Evolutionary conservation across 2,797 vertebrate species (phyloP).

Genomic region (Tapirus indicus): DNA sequence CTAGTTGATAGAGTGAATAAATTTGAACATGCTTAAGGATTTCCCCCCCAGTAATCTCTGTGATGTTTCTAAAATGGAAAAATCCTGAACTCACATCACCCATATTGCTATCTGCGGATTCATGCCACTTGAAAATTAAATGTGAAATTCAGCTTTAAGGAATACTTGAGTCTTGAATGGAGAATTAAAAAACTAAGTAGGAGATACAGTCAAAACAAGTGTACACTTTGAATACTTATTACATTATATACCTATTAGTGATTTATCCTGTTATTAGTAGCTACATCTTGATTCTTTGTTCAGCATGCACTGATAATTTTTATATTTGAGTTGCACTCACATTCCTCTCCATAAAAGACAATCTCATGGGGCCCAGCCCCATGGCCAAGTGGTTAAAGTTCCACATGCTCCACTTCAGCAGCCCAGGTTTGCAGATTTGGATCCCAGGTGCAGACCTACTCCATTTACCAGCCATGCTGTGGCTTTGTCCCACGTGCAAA

Average conservation of each 20-base stretch:
- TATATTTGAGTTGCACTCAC: background rate
- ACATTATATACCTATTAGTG: background rate
- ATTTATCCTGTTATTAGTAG: background rate
- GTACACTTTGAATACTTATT: background rate
- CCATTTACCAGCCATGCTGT: no score
- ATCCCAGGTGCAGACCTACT: no score
- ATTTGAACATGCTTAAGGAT: constrained; percentile 15
- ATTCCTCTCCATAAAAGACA: background rate
- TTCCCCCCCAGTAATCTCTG: background rate
- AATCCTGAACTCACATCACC: background rate
- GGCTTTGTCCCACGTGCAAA: no score
- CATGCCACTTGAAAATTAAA: constrained; percentile 7
- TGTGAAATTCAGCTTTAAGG: background rate
- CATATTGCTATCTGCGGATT: background rate
- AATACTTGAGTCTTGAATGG: background rate
- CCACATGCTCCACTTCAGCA: no score
- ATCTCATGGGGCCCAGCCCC: no score
- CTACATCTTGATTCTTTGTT: background rate
- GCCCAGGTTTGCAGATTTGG: no score
- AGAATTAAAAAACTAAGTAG: background rate
- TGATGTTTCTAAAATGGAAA: constrained; percentile 31
- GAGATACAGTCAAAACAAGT: background rate
- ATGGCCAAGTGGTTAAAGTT: no score
- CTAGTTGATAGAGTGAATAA: background rate
- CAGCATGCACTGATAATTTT: background rate